A percentile compares a stretch with the other conserved stretches of the same genome.
phyloP scores from a whole-genome alignment of 1,140 invertebrate species.

The Parapsyche elsis region DNA sequence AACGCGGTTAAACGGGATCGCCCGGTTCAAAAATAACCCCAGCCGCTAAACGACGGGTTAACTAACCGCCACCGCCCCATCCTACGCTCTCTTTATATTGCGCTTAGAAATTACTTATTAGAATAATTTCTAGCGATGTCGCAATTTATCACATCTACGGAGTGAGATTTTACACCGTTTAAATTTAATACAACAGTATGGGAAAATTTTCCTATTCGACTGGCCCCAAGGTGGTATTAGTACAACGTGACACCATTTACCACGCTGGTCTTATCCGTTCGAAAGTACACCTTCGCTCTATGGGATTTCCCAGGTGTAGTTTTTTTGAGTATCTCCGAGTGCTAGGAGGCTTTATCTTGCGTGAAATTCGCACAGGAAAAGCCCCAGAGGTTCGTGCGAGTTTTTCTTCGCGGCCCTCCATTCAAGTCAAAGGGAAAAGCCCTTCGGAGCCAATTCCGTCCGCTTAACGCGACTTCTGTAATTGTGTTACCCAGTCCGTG shows the following conservation, averaged over 20 bases:
- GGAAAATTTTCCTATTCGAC: not conserved
- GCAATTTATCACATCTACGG: not conserved
- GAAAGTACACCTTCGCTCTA: not conserved
- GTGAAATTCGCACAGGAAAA: slow-evolving; percentile 45
- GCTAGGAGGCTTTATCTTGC: slow-evolving; percentile 48
- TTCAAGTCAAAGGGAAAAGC: slow-evolving; percentile 28
- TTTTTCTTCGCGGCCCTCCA: slow-evolving; percentile 43
- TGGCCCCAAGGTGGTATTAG: not conserved
- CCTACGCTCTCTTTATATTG: not conserved
- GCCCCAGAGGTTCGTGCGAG: slow-evolving; percentile 25
- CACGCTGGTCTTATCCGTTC: not conserved
- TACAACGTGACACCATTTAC: not conserved
- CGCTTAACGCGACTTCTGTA: slow-evolving; percentile 40
- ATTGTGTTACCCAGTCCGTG: slow-evolving; percentile 32
- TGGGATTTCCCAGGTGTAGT: not conserved
- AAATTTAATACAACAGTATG: too few relatives aligned
- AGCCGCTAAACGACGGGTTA: slow-evolving; percentile 9
- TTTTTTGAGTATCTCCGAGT: not conserved
- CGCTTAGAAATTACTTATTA: slow-evolving; percentile 30
- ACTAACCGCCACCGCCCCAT: not conserved
- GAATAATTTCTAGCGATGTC: not conserved
- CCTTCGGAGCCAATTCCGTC: slow-evolving; percentile 43
- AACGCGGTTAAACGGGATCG: slow-evolving; percentile 50
- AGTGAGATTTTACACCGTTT: too few relatives aligned
- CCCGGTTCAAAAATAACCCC: slow-evolving; percentile 25